Percentiles rank a stretch among this genome's conserved stretches.
These are phyloP conservation scores for Notoglanidium macrostoma DNA, from an alignment of 2,797 vertebrate species.

Conservation along the genomic window DNA sequence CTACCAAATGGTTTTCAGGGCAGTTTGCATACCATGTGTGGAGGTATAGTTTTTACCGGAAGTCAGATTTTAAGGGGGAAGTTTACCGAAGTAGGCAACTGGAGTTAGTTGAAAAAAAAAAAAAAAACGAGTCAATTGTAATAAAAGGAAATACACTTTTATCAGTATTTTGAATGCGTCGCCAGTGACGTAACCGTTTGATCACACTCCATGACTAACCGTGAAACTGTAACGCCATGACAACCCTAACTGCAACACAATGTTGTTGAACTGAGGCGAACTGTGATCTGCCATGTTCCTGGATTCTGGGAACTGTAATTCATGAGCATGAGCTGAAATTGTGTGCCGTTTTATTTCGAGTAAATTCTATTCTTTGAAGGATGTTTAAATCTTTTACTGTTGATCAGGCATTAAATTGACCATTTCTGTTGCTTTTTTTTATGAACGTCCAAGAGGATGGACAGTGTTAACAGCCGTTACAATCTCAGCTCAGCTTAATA, in stretches of 20 bases:
- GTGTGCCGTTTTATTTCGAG: not conserved
- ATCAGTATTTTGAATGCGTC: not conserved
- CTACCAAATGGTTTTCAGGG: not conserved
- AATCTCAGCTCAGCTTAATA: constrained; percentile 35
- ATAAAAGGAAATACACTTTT: not conserved
- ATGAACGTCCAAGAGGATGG: constrained; percentile 15
- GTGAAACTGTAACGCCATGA: not conserved
- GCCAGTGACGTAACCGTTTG: no score
- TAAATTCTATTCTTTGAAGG: not conserved
- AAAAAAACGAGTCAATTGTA: not conserved
- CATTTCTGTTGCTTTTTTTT: not conserved
- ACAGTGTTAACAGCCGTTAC: constrained; percentile 28
- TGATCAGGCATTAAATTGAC: constrained; percentile 3
- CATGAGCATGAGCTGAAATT: not conserved
- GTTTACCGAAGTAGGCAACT: no score
- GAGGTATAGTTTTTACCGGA: not conserved
- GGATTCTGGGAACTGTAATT: not conserved
- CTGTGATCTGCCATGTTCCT: not conserved
- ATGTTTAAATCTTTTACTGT: not conserved
- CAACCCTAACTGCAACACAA: not conserved
- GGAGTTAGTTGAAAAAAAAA: no score
- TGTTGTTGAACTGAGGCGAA: not conserved
- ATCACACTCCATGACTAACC: not conserved
- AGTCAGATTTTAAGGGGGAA: not conserved
- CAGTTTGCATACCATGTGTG: not conserved